Evolutionary conservation across 2,113 vertebrate species (phyloP), one percentile per base, ranked within the genome.

Genomic region (Cebidichthys violaceus): DNA sequence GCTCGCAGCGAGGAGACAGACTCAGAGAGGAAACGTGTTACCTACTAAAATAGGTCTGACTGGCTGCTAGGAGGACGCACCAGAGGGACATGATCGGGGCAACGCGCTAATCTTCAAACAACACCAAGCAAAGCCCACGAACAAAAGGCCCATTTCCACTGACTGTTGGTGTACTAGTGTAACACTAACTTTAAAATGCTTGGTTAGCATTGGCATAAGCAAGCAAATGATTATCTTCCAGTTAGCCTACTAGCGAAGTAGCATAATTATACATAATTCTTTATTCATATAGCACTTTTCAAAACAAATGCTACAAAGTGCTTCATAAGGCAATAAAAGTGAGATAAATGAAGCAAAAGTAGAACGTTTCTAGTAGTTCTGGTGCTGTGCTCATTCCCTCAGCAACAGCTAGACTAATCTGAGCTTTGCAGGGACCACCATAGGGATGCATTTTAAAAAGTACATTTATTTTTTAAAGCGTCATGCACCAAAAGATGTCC

Each of bases 1-100:
- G 65, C 70, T 64, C 43, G 33, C 22, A 89, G 77, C 18, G 55
- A 43, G 17, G 24, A 62, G n/a, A 52, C 31, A 41, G 73, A 89
- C 54, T 82, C 52, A 72, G 77, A 72, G n/a, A 70, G 61, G 59
- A 67, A 72, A 43, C 14, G 31, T 67, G 68, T 78, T 65, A 72
- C 18, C 76, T 73, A 6, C 69, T 55, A 31, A 75, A 78, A 84
- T 69, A 67, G 45, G 62, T 54, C 70, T 75, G 65, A 65, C 33
- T 33, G 45, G 45, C 33, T 67, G 69, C 17, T 15, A 62, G 50
- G 45, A 57, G 60, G 62, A n/a, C 9, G 29, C 47, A 43, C 47
- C 37, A 33, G 8, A 29, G 47, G 20, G 68, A 64, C 33, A 6
- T 33, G 68, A 50, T 61, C 11, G 1, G 54, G 60, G 22, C 45